Base-by-base conservation (phyloP, 2,113 vertebrate genomes). In the Peromyscus leucopus region DNA sequence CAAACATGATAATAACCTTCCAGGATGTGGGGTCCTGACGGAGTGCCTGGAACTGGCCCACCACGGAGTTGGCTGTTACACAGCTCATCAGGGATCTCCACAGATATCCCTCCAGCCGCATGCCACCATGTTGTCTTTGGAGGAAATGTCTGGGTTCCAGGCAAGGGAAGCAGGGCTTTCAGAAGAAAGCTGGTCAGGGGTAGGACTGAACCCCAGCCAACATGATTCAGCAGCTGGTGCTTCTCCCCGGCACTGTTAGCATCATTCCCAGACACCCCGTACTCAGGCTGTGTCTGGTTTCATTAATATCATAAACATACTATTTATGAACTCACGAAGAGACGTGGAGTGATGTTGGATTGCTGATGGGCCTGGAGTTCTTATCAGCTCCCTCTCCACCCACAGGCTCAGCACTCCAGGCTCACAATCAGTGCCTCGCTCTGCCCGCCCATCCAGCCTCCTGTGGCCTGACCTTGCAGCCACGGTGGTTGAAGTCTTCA, bases 241-340 rank as follows among this genome's bases (percentile, higher is more conserved):
- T 63, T 85, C 1, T 48, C 10, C 7, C 42, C 36, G 19, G 10
- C 15, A 8, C 42, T 61, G 36, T 46, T 46, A 8, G 6, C 39
- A 28, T 61, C 46, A 48, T 61, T 33, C 55, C 94, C 22, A 59
- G 61, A 86, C 39, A 3, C 83, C 63, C 91, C 75, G 71, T 75
- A 76, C 65, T 63, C 46, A 78, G 67, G 11, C 22, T 91, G 48
- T 93, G 93, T 75, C 89, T 90, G 57, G 79, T 51, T 96, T 92
- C 76, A 91, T 79, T 26, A 22, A 61, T 92, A 79, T 93, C 89
- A 93, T 75, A 95, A 95, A 33, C 79, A 92, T 22, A 76, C 59
- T 63, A 15, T 39, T 36, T 59, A 65, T 94, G 63, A 63, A 74
- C 82, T 90, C 51, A 69, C 3, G 21, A 89, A 86, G 78, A 83